phyloP scores from a whole-genome alignment of 2,888 invertebrate genomes.

The Euzophera pinguis region DNA sequence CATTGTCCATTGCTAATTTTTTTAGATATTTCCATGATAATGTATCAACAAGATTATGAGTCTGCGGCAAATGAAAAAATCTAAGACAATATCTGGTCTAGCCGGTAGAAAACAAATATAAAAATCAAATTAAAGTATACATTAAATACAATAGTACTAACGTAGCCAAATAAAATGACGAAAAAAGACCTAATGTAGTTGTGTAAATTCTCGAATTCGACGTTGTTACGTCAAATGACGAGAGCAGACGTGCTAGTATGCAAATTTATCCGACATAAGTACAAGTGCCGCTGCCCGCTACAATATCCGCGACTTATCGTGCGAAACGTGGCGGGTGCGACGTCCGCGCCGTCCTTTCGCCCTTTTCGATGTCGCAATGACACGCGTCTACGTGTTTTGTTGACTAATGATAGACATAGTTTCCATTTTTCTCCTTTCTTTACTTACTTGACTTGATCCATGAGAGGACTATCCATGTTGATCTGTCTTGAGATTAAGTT shows the following conservation, averaged over 20 bases:
- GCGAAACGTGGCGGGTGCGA: slow-evolving; percentile 48
- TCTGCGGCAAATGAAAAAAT: too few species aligned
- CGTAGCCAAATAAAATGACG: neutral
- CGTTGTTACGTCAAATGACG: slow-evolving; percentile 7
- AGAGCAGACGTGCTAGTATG: slow-evolving; percentile 14
- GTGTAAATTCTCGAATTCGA: neutral
- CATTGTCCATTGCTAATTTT: too few species aligned
- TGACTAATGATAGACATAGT: neutral
- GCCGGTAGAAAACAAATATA: too few species aligned
- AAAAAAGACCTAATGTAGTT: neutral
- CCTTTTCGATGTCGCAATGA: slow-evolving; percentile 48
- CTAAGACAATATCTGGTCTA: too few species aligned
- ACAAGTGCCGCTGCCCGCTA: slow-evolving; percentile 30
- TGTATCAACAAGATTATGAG: too few species aligned
- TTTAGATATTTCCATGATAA: too few species aligned
- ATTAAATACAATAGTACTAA: too few species aligned
- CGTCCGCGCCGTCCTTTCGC: slow-evolving; percentile 65
- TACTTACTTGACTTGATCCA: too few species aligned
- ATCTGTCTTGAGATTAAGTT: too few species aligned
- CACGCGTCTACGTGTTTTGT: slow-evolving; percentile 28
- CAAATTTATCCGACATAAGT: slow-evolving; percentile 23
- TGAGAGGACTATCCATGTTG: too few species aligned
- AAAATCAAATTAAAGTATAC: too few species aligned
- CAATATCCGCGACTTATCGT: slow-evolving; percentile 38
- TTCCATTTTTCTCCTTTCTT: too few species aligned